Percentiles rank a stretch among this genome's conserved stretches.
These are phyloP conservation scores for Pristionchus mayeri DNA, from an alignment of 2,888 invertebrate species.

Conservation along the genomic window DNA sequence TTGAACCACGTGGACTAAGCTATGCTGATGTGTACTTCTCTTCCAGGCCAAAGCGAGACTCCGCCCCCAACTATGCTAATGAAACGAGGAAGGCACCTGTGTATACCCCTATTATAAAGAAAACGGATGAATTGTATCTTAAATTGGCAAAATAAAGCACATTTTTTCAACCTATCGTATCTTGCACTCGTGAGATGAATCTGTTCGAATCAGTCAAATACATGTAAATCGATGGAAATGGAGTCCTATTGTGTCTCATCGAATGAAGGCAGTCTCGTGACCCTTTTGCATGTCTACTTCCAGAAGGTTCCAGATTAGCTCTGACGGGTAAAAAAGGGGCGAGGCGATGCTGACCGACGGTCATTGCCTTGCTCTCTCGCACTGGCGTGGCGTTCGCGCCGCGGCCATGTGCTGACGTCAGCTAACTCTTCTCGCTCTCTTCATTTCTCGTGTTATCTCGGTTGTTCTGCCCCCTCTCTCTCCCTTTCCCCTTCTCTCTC, in stretches of 20 bases:
- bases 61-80: constrained; percentile 28
- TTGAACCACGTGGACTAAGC: background rate
- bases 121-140: constrained; percentile 31
- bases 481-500: constrained; percentile 20
- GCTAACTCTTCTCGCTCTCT: no score
- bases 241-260: background rate
- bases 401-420: no score
- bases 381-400: constrained; percentile 16
- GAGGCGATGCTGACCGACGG: background rate
- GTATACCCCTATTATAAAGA: background rate
- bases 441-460: no score
- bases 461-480: background rate
- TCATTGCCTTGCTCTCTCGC: background rate
- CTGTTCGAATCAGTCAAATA: constrained; percentile 12
- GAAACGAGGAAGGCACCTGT: constrained; percentile 10
- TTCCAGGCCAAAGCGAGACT: background rate
- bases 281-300: background rate
- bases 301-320: constrained; percentile 8
- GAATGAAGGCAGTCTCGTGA: background rate
- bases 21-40: constrained; percentile 34
- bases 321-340: background rate
- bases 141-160: constrained; percentile 28
- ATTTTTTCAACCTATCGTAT: background rate
- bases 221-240: background rate
- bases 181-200: background rate